phyloP scores from a whole-genome alignment of 2,113 vertebrate genomes.

The Sakesphorus luctuosus region DNA sequence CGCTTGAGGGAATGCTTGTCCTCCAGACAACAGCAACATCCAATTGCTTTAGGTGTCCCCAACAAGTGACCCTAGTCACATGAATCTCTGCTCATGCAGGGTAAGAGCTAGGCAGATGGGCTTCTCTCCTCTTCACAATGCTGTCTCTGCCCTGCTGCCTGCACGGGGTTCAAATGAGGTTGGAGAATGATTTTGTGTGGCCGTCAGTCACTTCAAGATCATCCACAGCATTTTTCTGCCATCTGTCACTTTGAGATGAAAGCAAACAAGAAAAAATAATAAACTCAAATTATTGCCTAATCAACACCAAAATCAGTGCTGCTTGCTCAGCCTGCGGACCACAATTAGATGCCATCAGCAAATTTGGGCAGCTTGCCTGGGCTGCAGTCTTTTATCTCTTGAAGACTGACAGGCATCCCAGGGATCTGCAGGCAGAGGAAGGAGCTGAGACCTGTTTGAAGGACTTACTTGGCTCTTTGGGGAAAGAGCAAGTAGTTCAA shows the following conservation, averaged over 20 bases:
- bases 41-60: neutral
- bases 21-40: neutral
- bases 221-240: constrained; percentile 43
- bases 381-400: constrained; percentile 55
- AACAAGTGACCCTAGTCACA: neutral
- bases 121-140: neutral
- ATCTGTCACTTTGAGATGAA: constrained; percentile 59
- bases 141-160: neutral
- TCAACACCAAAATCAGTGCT: constrained; percentile 58
- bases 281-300: constrained; percentile 63
- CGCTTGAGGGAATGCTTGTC: rapidly evolving
- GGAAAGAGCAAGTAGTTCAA: neutral
- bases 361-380: constrained; percentile 65
- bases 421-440: constrained; percentile 26
- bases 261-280: constrained; percentile 47
- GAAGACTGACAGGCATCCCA: constrained; percentile 17
- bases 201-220: constrained; percentile 23
- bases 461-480: neutral
- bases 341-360: constrained; percentile 70
- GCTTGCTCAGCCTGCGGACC: constrained; percentile 57
- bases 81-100: neutral
- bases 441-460: neutral
- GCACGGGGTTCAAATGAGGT: neutral
- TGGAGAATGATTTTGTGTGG: neutral
- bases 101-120: neutral